phyloP scores from a whole-genome alignment of 2,888 invertebrate species.

The Melipona bicolor region DNA sequence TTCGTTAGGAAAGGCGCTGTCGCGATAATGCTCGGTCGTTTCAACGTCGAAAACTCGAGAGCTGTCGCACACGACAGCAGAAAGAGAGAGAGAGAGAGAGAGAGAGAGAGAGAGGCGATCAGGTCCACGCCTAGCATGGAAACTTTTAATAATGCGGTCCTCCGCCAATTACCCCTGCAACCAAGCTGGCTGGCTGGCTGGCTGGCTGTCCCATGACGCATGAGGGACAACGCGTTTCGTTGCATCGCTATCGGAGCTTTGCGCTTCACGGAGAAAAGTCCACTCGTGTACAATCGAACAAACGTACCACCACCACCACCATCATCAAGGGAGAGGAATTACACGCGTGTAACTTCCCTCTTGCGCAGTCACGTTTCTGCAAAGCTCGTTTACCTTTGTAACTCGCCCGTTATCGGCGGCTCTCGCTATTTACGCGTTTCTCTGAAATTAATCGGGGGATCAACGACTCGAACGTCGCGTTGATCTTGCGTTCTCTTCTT shows the following conservation, averaged over 20 bases:
- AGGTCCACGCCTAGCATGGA: slow-evolving; percentile 53
- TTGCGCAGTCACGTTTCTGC: slow-evolving; percentile 16
- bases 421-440: not conserved
- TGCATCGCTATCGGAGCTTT: slow-evolving; percentile 27
- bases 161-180: slow-evolving; percentile 53
- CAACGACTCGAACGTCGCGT: not conserved
- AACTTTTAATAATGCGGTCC: slow-evolving; percentile 69
- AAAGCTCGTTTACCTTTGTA: slow-evolving; percentile 25
- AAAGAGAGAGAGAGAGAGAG: not conserved
- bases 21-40: slow-evolving; percentile 48
- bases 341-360: slow-evolving; percentile 24
- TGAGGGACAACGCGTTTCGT: slow-evolving; percentile 15
- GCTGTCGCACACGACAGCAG: slow-evolving; percentile 45
- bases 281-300: slow-evolving; percentile 3
- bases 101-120: slow-evolving; percentile 33
- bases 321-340: not conserved
- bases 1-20: slow-evolving; percentile 59
- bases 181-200: not conserved
- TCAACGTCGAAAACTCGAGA: slow-evolving; percentile 56
- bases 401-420: slow-evolving; percentile 13
- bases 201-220: slow-evolving; percentile 30
- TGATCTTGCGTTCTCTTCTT: not conserved
- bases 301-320: not conserved
- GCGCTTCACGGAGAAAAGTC: slow-evolving; percentile 39
- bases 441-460: not conserved